phyloP scores from a whole-genome alignment of 2,888 invertebrate genomes.

The Rhynchonema sp. region DNA sequence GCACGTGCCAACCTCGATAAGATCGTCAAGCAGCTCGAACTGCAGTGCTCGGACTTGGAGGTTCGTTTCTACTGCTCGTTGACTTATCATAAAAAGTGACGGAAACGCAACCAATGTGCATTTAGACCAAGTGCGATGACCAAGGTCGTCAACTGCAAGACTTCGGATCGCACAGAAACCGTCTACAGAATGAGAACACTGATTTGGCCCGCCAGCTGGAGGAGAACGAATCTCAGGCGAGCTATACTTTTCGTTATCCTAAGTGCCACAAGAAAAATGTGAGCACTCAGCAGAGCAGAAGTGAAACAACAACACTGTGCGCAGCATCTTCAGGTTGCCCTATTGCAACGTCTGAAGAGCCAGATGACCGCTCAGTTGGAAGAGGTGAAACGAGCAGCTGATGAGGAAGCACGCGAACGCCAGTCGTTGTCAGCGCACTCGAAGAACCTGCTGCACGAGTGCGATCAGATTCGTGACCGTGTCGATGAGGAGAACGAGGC shows the following conservation, averaged over 20 bases:
- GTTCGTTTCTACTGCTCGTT: too few species aligned
- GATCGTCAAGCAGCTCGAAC: constrained; percentile 20
- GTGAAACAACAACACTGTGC: too few species aligned
- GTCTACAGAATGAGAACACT: constrained; percentile 85
- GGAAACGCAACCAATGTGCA: background rate
- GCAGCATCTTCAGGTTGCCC: constrained; percentile 4
- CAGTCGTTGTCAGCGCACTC: constrained; percentile 46
- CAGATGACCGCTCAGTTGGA: constrained; percentile 86
- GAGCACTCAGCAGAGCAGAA: background rate
- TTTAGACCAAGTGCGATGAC: constrained; percentile 86
- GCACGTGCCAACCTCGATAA: constrained; percentile 48
- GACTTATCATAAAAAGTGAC: too few species aligned
- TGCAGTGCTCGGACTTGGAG: constrained; percentile 57
- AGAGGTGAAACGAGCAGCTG: constrained; percentile 91
- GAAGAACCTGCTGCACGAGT: constrained; percentile 95
- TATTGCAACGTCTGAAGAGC: constrained; percentile 69
- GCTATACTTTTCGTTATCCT: background rate
- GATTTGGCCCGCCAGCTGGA: constrained; percentile 90
- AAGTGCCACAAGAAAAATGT: background rate
- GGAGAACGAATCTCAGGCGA: constrained; percentile 88
- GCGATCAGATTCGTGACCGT: constrained; percentile 95
- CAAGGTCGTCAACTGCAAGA: constrained; percentile 89
- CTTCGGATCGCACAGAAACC: constrained; percentile 61
- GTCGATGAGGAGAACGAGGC: constrained; percentile 97
- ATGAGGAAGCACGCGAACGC: constrained; percentile 55